phyloP scores from a whole-genome alignment of 2,113 vertebrate genomes.

The Rutilus rutilus region DNA sequence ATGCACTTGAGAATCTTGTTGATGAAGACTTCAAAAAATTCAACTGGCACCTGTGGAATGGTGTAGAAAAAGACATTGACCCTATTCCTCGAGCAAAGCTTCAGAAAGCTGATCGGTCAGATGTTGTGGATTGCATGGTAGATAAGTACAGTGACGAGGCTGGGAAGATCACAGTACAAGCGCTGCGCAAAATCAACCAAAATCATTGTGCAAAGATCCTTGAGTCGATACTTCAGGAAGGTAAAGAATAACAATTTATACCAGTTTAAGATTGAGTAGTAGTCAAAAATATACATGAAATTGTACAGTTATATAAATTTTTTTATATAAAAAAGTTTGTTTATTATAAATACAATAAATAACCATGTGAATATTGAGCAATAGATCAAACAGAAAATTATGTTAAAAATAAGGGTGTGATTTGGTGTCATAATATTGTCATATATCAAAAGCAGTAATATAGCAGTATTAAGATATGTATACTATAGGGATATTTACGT shows the following conservation, averaged over 20 bases:
- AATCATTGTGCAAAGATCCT: background rate
- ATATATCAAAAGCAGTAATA: too few relatives aligned
- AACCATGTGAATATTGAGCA: too few relatives aligned
- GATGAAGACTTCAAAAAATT: background rate
- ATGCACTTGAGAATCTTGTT: background rate
- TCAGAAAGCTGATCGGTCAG: background rate
- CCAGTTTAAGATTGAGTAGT: too few relatives aligned
- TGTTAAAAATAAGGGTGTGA: too few relatives aligned
- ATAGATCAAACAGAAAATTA: too few relatives aligned
- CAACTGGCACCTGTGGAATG: background rate
- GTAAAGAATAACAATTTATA: background rate
- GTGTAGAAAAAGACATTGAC: rapidly evolving
- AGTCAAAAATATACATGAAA: too few relatives aligned
- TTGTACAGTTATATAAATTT: too few relatives aligned
- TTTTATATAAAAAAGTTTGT: too few relatives aligned
- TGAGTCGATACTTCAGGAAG: background rate
- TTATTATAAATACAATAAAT: too few relatives aligned
- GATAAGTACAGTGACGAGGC: background rate
- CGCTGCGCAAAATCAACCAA: background rate
- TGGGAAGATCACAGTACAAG: background rate
- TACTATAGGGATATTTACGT: too few relatives aligned
- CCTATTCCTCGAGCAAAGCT: background rate
- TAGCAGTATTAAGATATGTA: too few relatives aligned
- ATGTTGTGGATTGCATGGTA: background rate
- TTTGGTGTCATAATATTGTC: too few relatives aligned